phyloP scores from a whole-genome alignment of 2,888 invertebrate genomes.

The Drosophila algonquin region DNA sequence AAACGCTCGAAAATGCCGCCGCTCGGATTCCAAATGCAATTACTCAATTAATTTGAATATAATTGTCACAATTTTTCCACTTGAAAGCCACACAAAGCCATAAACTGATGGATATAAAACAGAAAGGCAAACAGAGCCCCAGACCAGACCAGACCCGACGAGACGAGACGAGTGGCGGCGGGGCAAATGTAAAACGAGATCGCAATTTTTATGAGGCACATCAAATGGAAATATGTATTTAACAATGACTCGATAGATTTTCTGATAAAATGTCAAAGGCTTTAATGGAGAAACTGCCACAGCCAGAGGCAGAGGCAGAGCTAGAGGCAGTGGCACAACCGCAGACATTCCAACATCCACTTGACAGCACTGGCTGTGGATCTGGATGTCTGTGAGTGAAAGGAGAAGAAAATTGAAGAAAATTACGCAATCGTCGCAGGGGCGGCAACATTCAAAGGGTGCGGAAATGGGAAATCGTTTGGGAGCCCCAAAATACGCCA shows the following conservation, averaged over 20 bases:
- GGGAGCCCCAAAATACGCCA: conserved; percentile 38
- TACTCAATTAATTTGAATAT: conserved; percentile 81
- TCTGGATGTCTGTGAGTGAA: conserved; percentile 30
- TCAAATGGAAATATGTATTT: conserved; percentile 70
- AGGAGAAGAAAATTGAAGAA: conserved; percentile 26
- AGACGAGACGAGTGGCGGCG: conserved; percentile 9
- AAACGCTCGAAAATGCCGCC: conserved; percentile 57
- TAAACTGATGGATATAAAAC: conserved; percentile 62
- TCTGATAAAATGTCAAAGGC: conserved; percentile 76
- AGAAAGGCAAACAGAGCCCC: conserved; percentile 37
- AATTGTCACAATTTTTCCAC: conserved; percentile 81
- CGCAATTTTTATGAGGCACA: conserved; percentile 71
- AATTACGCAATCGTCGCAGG: conserved; percentile 52
- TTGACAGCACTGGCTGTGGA: conserved; percentile 55
- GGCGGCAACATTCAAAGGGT: conserved; percentile 44
- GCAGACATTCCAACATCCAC: conserved; percentile 47
- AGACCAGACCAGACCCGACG: too few relatives aligned
- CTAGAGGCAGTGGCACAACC: neutral
- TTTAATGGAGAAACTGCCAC: conserved; percentile 49
- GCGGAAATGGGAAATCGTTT: conserved; percentile 38
- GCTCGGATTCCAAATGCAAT: conserved; percentile 61
- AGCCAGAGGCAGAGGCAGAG: conserved; percentile 10
- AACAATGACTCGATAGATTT: conserved; percentile 56
- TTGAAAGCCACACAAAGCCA: conserved; percentile 70
- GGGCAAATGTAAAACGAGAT: conserved; percentile 59